Base-by-base conservation (phyloP, 2,888 invertebrate genomes). In the Aromia moschata region DNA sequence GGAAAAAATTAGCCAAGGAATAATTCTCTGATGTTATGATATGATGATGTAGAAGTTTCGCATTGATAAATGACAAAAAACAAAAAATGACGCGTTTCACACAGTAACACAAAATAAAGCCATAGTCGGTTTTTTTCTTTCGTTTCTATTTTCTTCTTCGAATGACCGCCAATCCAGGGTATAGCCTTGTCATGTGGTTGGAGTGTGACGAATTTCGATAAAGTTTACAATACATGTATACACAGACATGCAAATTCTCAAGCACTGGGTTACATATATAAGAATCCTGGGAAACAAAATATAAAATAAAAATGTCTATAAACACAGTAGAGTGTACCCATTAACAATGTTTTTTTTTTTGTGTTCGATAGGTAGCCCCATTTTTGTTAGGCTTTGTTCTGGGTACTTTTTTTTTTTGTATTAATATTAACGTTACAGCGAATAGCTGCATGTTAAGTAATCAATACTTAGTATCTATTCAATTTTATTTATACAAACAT, bases 191-290 rank as follows among this genome's bases (percentile, higher is more conserved):
- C 46, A 55, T 64, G 62, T 64, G 30, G 38, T 53, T 25, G 46
- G 49, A 62, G 65, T 63, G 62, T 63, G 56, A 59, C 56, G 56
- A 36, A 36, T 33, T 37, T 10, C 33, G 38, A 45, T 53, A 16
- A 53, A 51, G 40, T 43, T 44, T 53, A 49, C 51, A 47, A 58
- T 61, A 65, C 61, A 62, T 54, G 31, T 44, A 44, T 70, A 71
- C 69, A 72, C 61, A 68, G 41, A 64, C 74, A 75, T 76, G 74
- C 75, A 76, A 60, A 64, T 68, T 70, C 58, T 68, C 74, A 76
- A 74, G 74, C 75, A 75, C 64, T 70, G 69, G 64, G 69, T 71
- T 72, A 74, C 73, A 74, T 69, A 74, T 71, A 72, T 64, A 72
- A 62, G 57, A 62, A 56, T 69, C 65, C 68, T 69, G 67, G 58